Percentiles rank a stretch among this genome's conserved stretches.
These are phyloP conservation scores for Tryphoninae sp. DNA, from an alignment of 2,888 invertebrate genomes.

Conservation along the genomic window DNA sequence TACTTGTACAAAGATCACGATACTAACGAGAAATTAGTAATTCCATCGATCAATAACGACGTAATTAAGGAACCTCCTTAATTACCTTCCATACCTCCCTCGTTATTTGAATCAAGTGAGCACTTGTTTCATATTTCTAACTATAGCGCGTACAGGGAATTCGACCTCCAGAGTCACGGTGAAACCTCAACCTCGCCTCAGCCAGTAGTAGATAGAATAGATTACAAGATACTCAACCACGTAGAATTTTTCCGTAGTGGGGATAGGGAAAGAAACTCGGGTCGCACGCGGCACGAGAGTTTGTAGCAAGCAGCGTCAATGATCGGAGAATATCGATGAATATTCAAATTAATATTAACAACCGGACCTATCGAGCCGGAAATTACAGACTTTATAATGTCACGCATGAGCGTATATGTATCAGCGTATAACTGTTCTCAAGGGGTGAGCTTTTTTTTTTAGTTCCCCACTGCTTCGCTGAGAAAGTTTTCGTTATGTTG, in stretches of 20 bases:
- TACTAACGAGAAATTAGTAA: no score
- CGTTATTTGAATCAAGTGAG: not conserved
- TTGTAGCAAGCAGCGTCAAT: not conserved
- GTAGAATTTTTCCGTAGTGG: not conserved
- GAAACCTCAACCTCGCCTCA: slow-evolving; percentile 71
- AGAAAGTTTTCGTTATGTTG: slow-evolving; percentile 59
- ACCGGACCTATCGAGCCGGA: slow-evolving; percentile 59
- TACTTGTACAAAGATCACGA: no score
- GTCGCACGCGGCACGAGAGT: not conserved
- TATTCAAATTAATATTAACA: slow-evolving; percentile 55
- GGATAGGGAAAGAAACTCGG: slow-evolving; percentile 59
- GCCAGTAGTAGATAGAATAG: slow-evolving; percentile 67
- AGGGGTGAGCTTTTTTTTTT: slow-evolving; percentile 46
- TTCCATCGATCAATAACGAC: not conserved
- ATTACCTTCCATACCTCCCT: not conserved
- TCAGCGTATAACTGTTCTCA: slow-evolving; percentile 30
- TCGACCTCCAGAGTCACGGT: not conserved
- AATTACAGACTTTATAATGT: slow-evolving; percentile 61
- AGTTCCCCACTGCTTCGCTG: slow-evolving; percentile 52
- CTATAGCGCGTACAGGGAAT: not conserved
- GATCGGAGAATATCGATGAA: slow-evolving; percentile 53
- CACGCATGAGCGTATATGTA: slow-evolving; percentile 58
- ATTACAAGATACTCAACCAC: slow-evolving; percentile 60
- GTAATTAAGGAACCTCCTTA: not conserved
- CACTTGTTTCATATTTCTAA: slow-evolving; percentile 4